A percentile compares a stretch with the other conserved stretches of the same genome.
Conservation (phyloP, 2,888 invertebrate genomes). For the Megamerina dolium region DNA sequence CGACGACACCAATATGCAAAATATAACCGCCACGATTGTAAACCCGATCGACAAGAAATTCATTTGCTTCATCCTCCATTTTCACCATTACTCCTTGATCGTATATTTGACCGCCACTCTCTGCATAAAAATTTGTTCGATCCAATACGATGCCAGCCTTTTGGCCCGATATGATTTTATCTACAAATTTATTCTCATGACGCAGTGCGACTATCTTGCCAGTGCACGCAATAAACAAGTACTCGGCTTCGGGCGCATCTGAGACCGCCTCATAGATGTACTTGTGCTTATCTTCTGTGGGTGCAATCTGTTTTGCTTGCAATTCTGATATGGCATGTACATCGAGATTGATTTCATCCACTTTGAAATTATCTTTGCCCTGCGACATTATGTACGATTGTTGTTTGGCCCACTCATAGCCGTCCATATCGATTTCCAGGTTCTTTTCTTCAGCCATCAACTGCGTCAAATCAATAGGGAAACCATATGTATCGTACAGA, state of each 20-base stretch:
- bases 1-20: conserved; percentile 84
- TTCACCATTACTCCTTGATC: conserved; percentile 91
- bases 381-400: conserved; percentile 85
- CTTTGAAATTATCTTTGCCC: conserved; percentile 72
- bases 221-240: conserved; percentile 66
- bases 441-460: conserved; percentile 97
- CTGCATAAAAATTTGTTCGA: conserved; percentile 93
- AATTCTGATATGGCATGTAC: conserved; percentile 92
- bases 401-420: conserved; percentile 89
- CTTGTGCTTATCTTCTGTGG: conserved; percentile 88
- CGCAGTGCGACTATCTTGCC: conserved; percentile 79
- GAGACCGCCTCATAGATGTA: conserved; percentile 74
- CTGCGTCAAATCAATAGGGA: conserved; percentile 94
- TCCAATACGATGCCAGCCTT: conserved; percentile 90
- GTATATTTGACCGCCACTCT: conserved; percentile 97
- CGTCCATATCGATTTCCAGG: conserved; percentile 76
- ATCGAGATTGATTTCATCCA: conserved; percentile 83
- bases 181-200: conserved; percentile 75
- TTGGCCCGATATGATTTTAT: conserved; percentile 73
- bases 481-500: conserved; percentile 97
- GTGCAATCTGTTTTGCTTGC: conserved; percentile 66
- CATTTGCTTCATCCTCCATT: conserved; percentile 74
- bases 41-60: conserved; percentile 87
- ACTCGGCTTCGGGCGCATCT: conserved; percentile 63
- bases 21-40: conserved; percentile 95